phyloP scores from a whole-genome alignment of 2,888 invertebrate species.

The Drosophila borealis region DNA sequence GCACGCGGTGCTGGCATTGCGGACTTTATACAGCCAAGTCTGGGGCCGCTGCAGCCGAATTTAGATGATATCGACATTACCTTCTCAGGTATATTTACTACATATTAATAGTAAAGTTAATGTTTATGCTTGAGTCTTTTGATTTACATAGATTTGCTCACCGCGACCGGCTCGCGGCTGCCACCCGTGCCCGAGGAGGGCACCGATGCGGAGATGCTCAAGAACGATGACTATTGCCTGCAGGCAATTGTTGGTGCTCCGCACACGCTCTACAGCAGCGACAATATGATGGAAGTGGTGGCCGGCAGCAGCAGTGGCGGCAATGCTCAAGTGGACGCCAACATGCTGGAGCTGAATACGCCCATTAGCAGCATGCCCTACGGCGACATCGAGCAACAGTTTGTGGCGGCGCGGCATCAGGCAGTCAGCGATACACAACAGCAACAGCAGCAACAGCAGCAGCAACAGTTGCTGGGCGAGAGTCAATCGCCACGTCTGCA shows the following conservation, averaged over 20 bases:
- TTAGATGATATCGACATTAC: conserved; percentile 96
- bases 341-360: conserved; percentile 83
- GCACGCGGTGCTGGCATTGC: conserved; percentile 93
- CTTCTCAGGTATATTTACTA: conserved; percentile 88
- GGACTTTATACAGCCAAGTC: conserved; percentile 99
- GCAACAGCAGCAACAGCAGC: conserved; percentile 33
- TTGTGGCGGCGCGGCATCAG: conserved; percentile 65
- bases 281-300: conserved; percentile 81
- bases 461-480: conserved; percentile 46
- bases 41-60: conserved; percentile 98
- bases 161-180: conserved; percentile 84
- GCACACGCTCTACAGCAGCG: conserved; percentile 74
- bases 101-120: not conserved
- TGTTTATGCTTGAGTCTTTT: not conserved
- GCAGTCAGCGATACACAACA: conserved; percentile 38
- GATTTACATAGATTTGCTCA: conserved; percentile 77
- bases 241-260: conserved; percentile 75
- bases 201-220: conserved; percentile 86
- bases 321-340: conserved; percentile 74
- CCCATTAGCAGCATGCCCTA: conserved; percentile 77
- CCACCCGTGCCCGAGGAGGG: conserved; percentile 88
- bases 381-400: conserved; percentile 80
- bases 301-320: conserved; percentile 18
- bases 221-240: conserved; percentile 84
- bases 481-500: conserved; percentile 40